Percentiles rank a stretch among this genome's conserved stretches.
Conservation (phyloP, 2,113 vertebrate species). For the Hyperopisus bebe region DNA sequence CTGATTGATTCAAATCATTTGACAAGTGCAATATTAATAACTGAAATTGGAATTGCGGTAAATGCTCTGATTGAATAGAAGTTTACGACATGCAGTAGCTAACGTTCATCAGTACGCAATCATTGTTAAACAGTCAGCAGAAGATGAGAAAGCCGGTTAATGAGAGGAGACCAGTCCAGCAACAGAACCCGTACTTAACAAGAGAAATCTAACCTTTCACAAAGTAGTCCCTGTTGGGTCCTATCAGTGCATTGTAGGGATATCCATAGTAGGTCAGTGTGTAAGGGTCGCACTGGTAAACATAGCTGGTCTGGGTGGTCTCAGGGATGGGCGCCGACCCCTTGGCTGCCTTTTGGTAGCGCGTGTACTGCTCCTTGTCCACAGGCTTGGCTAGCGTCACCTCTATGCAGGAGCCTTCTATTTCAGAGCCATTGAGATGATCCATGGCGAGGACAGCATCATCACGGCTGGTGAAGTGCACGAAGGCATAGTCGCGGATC, state of each 20-base stretch:
- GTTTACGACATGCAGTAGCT: not conserved
- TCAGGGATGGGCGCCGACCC: slow-evolving; percentile 54
- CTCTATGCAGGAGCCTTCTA: slow-evolving; percentile 92
- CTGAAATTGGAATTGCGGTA: not conserved
- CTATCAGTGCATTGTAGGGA: slow-evolving; percentile 89
- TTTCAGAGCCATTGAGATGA: slow-evolving; percentile 84
- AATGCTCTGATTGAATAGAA: not conserved
- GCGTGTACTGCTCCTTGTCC: slow-evolving; percentile 96
- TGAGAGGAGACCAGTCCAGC: not conserved
- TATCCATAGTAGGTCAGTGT: slow-evolving; percentile 91
- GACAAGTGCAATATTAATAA: not conserved
- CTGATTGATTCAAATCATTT: not conserved
- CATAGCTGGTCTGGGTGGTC: slow-evolving; percentile 71
- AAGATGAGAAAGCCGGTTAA: not conserved
- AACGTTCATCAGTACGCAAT: not conserved
- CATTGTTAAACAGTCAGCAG: not conserved
- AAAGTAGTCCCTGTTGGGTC: slow-evolving; percentile 97
- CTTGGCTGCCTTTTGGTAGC: slow-evolving; percentile 95
- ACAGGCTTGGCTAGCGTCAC: slow-evolving; percentile 96
- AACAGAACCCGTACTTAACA: not conserved
- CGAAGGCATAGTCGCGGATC: slow-evolving; percentile 94
- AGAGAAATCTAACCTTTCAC: slow-evolving; percentile 82
- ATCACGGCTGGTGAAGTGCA: slow-evolving; percentile 89
- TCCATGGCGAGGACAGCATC: slow-evolving; percentile 93
- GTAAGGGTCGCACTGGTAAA: slow-evolving; percentile 96